Evolutionary conservation across 64 coral and sea anemone species (phyloP).

Genomic region (Pocillopora damicornis): DNA sequence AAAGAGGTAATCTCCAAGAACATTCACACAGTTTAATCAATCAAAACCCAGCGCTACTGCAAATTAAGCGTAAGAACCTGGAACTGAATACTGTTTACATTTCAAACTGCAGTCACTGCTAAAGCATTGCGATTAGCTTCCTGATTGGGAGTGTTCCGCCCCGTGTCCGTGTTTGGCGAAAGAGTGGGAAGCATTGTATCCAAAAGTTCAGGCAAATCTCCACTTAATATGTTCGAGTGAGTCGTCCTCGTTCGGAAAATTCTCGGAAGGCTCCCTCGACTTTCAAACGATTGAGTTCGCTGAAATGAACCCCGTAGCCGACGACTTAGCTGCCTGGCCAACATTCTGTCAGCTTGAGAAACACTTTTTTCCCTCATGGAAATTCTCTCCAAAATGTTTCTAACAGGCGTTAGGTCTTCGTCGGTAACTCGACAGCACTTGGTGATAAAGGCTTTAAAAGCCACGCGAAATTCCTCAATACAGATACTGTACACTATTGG

Average conservation of each 20-base stretch:
- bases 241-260: neutral
- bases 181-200: neutral
- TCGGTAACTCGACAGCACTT: constrained; percentile 88
- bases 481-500: constrained; percentile 89
- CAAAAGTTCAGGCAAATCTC: neutral
- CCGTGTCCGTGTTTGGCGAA: neutral
- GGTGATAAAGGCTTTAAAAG: constrained; percentile 87
- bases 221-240: neutral
- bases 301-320: constrained; percentile 17
- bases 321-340: constrained; percentile 45
- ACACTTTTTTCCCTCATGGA: constrained; percentile 59
- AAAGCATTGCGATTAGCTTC: neutral
- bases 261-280: neutral
- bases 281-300: constrained; percentile 27
- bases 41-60: neutral
- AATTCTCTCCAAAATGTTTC: constrained; percentile 80
- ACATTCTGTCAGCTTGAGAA: constrained; percentile 43
- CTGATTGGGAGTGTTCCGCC: neutral
- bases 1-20: no score
- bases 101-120: neutral
- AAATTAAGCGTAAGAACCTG: neutral
- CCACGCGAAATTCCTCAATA: constrained; percentile 85
- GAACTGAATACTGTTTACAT: neutral
- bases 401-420: constrained; percentile 68
- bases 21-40: no score